Evolutionary conservation across 2,888 invertebrate species (phyloP), one percentile per base, ranked within the genome.

Genomic region (Lepidochrysops patricia): DNA sequence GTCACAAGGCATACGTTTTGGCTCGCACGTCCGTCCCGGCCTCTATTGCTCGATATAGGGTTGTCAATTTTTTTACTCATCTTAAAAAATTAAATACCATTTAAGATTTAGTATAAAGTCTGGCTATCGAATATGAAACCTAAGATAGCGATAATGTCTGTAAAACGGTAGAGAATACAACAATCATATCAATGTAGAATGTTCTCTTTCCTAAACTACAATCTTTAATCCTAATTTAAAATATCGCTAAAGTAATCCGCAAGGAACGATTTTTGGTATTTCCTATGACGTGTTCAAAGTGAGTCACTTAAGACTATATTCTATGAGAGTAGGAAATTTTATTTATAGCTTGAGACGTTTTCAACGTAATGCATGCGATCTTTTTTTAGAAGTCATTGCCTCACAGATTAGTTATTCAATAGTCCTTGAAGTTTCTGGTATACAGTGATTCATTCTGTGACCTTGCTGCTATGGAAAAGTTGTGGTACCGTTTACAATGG

Each of bases 1-100:
- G 81, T 80, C 80, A 80, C 67, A 60, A 64, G 60, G 62, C 61
- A 64, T 64, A 62, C 54, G 54, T 54, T 32, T 32, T 54, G 32
- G 54, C 27, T 52, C 19, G 54, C 29, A 19, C 54, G 54, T 54
- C 12, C 54, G 27, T 13, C 4, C 15, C 54, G 54, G 32, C 54
- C 54, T 54, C 15, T 19, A 27, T 54, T 54, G 32, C 32, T 54
- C 49, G 34, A 37, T 23, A 5, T 59, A 63, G 62, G 62, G 62
- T 7, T 64, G 59, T 12, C 57, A 37, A 6, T 5, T 19, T 48
- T 19, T 49, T 37, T 52, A 19, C 9, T 43, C 4, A 43, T 43
- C 4, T 43, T 43, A 23, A 43, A 19, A 15, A 7, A 2, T 35
- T 35, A n/a, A n/a, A 15, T 19, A 37, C 37, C 5, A 15, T 12